These are phyloP conservation scores for Trematomus loennbergii DNA, from an alignment of 2,113 vertebrate genomes.

Conservation along the genomic window DNA sequence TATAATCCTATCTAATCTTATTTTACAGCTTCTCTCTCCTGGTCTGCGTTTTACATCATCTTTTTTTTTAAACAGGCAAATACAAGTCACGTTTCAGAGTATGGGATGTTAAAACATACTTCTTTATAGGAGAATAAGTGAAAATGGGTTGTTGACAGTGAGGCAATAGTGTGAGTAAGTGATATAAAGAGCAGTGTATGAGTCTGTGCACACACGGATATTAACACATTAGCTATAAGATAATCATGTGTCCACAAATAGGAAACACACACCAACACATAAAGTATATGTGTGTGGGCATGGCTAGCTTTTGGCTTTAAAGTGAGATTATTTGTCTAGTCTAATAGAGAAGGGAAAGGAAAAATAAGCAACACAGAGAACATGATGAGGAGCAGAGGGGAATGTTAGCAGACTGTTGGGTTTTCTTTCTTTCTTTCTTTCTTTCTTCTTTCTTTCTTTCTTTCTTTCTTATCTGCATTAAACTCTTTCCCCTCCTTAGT, in stretches of 20 bases:
- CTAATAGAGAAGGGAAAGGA: neutral
- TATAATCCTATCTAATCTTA: too few relatives aligned
- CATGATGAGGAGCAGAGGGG: neutral
- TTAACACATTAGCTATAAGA: neutral
- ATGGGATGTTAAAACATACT: neutral
- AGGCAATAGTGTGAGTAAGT: conserved; percentile 7
- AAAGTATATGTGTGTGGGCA: neutral
- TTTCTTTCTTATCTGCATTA: too few relatives aligned
- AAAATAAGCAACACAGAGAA: neutral
- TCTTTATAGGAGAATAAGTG: neutral
- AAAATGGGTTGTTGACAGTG: conserved; percentile 40
- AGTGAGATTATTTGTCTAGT: conserved; percentile 14
- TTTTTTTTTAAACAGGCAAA: neutral
- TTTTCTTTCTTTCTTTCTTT: neutral
- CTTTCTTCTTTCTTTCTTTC: too few relatives aligned
- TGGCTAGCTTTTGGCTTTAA: neutral
- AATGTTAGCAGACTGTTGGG: conserved; percentile 4
- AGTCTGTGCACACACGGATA: neutral
- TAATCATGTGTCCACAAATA: conserved; percentile 8
- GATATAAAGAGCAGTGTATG: neutral
- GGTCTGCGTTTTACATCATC: too few relatives aligned
- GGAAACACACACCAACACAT: conserved; percentile 6
- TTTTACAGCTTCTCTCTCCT: too few relatives aligned
- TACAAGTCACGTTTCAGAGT: neutral
- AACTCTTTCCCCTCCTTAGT: neutral